A percentile compares a stretch with the other conserved stretches of the same genome.
Evolutionary conservation across 2,797 vertebrate genomes (phyloP).

Genomic region (Bucorvus abyssinicus): DNA sequence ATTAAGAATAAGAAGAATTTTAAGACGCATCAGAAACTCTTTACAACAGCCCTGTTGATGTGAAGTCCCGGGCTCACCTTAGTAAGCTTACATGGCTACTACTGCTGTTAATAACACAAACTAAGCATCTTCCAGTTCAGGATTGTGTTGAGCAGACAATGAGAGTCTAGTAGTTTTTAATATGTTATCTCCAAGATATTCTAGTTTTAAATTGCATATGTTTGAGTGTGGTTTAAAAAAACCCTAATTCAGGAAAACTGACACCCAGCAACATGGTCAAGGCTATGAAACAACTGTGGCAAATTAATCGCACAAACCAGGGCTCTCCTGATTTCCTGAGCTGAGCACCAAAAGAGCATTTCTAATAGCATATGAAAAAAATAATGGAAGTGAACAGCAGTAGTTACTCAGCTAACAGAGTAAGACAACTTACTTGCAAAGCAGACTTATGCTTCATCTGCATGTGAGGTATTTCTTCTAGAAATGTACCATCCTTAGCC

Average conservation of each 20-base stretch:
- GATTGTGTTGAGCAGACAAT: neutral
- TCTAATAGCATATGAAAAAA: neutral
- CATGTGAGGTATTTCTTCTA: neutral
- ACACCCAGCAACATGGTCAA: neutral
- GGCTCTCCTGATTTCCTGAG: neutral
- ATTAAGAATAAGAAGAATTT: neutral
- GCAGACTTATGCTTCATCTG: neutral
- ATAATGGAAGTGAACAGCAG: neutral
- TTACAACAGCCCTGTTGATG: neutral
- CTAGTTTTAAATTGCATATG: neutral
- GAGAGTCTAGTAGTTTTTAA: neutral
- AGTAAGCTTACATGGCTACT: neutral
- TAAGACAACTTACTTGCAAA: neutral
- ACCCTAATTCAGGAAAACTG: neutral
- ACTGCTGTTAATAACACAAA: neutral
- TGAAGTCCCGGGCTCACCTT: neutral
- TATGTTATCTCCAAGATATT: neutral
- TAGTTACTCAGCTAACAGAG: neutral
- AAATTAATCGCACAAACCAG: neutral
- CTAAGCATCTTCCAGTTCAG: neutral
- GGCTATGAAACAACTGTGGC: neutral
- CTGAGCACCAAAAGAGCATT: neutral
- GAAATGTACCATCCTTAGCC: neutral
- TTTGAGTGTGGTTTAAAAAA: neutral
- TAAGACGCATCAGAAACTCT: neutral